A percentile compares a stretch with the other conserved stretches of the same genome.
phyloP scores from a whole-genome alignment of 2,113 vertebrate genomes.

The Anoplopoma fimbria region DNA sequence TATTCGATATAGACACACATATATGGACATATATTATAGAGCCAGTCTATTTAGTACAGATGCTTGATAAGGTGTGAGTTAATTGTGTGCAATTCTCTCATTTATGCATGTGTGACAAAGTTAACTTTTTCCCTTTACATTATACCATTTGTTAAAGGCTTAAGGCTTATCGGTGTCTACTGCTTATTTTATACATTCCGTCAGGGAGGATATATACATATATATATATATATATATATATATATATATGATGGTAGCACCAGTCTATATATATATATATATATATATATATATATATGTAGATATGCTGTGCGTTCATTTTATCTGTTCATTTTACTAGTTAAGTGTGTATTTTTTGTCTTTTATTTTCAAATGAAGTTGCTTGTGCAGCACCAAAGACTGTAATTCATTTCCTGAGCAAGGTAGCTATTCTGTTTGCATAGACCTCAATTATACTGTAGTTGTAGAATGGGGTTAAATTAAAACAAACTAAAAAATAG shows the following conservation, averaged over 20 bases:
- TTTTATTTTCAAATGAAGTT: conserved; percentile 92
- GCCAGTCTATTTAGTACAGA: conserved; percentile 97
- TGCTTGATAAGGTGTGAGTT: conserved; percentile 99
- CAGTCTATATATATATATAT: conserved; percentile 72
- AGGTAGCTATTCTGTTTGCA: conserved; percentile 98
- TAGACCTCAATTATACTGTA: conserved; percentile 97
- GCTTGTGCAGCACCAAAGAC: conserved; percentile 99
- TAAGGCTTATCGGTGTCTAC: conserved; percentile 91
- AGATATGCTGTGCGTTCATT: conserved; percentile 84
- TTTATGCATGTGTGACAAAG: conserved; percentile 99
- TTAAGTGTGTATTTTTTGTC: conserved; percentile 84
- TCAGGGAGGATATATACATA: conserved; percentile 94
- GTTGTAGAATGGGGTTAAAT: conserved; percentile 89
- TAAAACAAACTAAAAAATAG: conserved; percentile 85
- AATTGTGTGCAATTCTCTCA: conserved; percentile 99
- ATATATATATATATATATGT: conserved; percentile 79
- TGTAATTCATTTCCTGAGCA: conserved; percentile 98
- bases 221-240: conserved; percentile 75
- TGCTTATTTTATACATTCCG: conserved; percentile 99
- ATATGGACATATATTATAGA: conserved; percentile 87
- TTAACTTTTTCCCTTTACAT: conserved; percentile 91
- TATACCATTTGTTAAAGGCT: conserved; percentile 92
- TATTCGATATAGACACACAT: conserved; percentile 93
- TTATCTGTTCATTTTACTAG: conserved; percentile 80
- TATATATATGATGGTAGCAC: conserved; percentile 74